Evolutionary conservation across 2,888 invertebrate genomes (phyloP).

Genomic region (Selenia dentaria): DNA sequence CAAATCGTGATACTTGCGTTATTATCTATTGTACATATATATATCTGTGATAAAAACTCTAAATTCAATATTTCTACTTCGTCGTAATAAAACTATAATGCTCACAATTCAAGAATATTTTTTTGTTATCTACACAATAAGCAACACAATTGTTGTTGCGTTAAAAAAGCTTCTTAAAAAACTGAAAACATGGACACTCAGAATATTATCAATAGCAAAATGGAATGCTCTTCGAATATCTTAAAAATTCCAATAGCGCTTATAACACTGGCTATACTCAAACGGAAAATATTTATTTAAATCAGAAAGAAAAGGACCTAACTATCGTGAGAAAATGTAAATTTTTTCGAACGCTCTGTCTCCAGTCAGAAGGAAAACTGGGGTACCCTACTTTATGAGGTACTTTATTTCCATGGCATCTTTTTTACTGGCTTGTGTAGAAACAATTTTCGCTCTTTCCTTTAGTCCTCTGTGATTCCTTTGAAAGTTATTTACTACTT

Average conservation of each 20-base stretch:
- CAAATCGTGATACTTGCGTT: too few relatives aligned
- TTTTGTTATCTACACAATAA: too few relatives aligned
- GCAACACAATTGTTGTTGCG: too few relatives aligned
- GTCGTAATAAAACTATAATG: too few relatives aligned
- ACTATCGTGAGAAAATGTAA: slow-evolving; percentile 29
- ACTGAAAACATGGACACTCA: too few relatives aligned
- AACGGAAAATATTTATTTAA: slow-evolving; percentile 33
- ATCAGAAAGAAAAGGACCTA: slow-evolving; percentile 22
- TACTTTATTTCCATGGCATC: slow-evolving; percentile 33
- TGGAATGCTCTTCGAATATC: neutral
- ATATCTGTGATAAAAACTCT: too few relatives aligned
- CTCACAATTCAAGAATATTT: too few relatives aligned
- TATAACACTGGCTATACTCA: slow-evolving; percentile 18
- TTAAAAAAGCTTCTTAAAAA: too few relatives aligned
- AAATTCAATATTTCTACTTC: too few relatives aligned
- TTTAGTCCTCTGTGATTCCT: slow-evolving; percentile 30
- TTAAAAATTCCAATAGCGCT: slow-evolving; percentile 21
- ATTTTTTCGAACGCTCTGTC: slow-evolving; percentile 25
- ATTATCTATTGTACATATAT: too few relatives aligned
- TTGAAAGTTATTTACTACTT: slow-evolving; percentile 32
- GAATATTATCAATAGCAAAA: neutral
- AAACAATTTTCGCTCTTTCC: slow-evolving; percentile 33
- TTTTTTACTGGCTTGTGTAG: slow-evolving; percentile 33
- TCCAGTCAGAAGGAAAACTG: slow-evolving; percentile 16
- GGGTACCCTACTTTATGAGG: slow-evolving; percentile 29